A percentile compares a stretch with the other conserved stretches of the same genome.
Evolutionary conservation across 2,888 invertebrate genomes (phyloP).

Genomic region (Gari tellinella): DNA sequence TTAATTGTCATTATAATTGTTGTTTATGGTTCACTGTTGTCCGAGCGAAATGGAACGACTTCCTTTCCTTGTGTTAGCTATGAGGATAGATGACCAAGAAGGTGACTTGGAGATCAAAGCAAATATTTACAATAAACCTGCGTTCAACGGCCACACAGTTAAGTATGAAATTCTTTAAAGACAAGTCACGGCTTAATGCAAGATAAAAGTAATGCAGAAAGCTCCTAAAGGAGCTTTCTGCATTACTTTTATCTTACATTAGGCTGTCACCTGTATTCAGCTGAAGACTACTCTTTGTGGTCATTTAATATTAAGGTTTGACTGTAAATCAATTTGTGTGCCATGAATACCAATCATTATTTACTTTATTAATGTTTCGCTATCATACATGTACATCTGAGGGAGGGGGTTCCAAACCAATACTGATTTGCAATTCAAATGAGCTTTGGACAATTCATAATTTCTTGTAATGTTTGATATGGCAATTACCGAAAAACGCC

Average conservation of each 20-base stretch:
- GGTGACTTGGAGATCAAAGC: constrained; percentile 27
- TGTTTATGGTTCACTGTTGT: constrained; percentile 41
- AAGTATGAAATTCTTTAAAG: no score
- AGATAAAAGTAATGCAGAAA: no score
- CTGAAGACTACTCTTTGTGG: no score
- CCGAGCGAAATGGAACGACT: constrained; percentile 42
- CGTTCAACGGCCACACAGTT: no score
- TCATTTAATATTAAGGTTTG: no score
- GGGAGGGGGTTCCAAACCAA: not conserved
- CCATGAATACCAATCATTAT: constrained; percentile 13
- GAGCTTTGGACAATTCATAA: constrained; percentile 1
- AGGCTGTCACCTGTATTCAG: no score
- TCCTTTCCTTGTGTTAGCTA: constrained; percentile 33
- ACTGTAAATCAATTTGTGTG: constrained; percentile 17
- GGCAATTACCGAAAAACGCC: no score
- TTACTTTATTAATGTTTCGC: constrained; percentile 7
- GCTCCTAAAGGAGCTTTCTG: no score
- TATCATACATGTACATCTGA: not conserved
- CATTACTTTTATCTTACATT: no score
- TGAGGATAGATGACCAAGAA: constrained; percentile 15
- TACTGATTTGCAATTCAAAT: constrained; percentile 1
- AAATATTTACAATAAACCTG: no score
- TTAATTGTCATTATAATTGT: constrained; percentile 37
- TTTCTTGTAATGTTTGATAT: not conserved
- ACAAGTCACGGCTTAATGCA: no score